These are phyloP conservation scores for Zhengitettix transpicula DNA, from an alignment of 2,888 invertebrate genomes.

Conservation along the genomic window DNA sequence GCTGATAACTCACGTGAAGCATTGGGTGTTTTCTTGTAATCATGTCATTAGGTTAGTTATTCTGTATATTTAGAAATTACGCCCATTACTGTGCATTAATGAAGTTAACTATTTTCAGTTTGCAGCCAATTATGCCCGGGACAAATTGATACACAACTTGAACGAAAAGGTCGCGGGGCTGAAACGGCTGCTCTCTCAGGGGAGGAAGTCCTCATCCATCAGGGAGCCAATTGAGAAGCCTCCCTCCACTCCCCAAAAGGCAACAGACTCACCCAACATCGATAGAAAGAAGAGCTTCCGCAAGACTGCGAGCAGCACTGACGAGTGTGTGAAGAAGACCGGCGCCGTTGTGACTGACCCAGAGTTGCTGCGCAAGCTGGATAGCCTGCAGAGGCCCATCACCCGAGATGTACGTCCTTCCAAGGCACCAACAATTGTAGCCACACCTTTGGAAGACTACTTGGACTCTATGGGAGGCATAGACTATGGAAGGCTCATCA, in stretches of 20 bases:
- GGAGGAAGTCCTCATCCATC: constrained; percentile 1
- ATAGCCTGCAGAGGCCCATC: constrained; percentile 38
- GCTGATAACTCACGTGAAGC: too few relatives aligned
- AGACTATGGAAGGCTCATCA: constrained; percentile 64
- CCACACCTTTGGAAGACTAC: constrained; percentile 38
- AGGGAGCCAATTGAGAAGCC: constrained; percentile 3
- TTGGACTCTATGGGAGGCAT: constrained; percentile 54
- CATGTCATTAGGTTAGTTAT: too few relatives aligned
- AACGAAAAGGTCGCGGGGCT: constrained; percentile 59
- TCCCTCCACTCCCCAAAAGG: too few relatives aligned
- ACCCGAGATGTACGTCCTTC: constrained; percentile 41
- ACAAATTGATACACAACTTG: constrained; percentile 67
- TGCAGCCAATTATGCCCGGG: constrained; percentile 83
- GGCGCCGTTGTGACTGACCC: constrained; percentile 46
- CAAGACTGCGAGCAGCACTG: constrained; percentile 37
- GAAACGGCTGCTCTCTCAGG: constrained; percentile 43
- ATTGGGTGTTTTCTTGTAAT: too few relatives aligned
- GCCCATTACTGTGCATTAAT: too few relatives aligned
- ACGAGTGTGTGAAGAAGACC: constrained; percentile 28
- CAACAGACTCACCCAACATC: constrained; percentile 20
- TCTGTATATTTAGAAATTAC: too few relatives aligned
- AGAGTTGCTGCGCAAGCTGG: constrained; percentile 44
- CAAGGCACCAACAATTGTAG: constrained; percentile 23
- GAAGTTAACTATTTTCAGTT: constrained; percentile 35
- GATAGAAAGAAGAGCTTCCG: constrained; percentile 49